Evolutionary conservation across 92 coral and sea anemone genomes (phyloP).

Genomic region (Virgularia gustaviana): DNA sequence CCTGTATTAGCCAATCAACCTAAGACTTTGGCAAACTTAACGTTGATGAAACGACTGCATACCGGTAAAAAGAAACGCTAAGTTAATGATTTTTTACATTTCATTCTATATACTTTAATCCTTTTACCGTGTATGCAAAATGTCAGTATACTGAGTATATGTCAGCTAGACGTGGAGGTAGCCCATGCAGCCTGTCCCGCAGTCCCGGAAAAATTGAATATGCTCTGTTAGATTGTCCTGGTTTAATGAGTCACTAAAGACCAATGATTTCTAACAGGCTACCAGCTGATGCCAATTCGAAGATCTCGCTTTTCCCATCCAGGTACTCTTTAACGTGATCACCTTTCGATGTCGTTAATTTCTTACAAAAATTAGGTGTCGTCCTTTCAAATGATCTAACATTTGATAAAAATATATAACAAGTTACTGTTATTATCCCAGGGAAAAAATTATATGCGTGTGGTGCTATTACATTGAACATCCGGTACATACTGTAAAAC

Average conservation of each 20-base stretch:
- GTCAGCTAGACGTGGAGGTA: neutral
- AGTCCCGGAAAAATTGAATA: neutral
- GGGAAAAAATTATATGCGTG: too few relatives aligned
- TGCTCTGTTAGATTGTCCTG: neutral
- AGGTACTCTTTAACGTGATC: neutral
- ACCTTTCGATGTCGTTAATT: neutral
- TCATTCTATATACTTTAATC: too few relatives aligned
- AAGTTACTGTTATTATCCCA: too few relatives aligned
- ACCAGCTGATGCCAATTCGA: neutral
- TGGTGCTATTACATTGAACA: too few relatives aligned
- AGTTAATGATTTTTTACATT: too few relatives aligned
- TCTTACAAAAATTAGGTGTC: neutral
- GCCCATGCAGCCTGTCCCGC: slow-evolving; percentile 4
- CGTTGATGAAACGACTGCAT: too few relatives aligned
- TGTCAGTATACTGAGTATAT: neutral
- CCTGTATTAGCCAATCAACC: too few relatives aligned
- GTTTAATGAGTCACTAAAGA: neutral
- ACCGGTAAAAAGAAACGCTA: too few relatives aligned
- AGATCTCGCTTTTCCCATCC: neutral
- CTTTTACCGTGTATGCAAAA: neutral
- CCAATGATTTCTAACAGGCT: neutral
- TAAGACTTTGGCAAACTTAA: too few relatives aligned
- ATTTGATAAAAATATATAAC: neutral
- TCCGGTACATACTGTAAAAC: too few relatives aligned
- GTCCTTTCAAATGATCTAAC: neutral